Evolutionary conservation across 2,888 invertebrate species (phyloP), one percentile per base, ranked within the genome.

Genomic region (Dicranocentrus wangi): DNA sequence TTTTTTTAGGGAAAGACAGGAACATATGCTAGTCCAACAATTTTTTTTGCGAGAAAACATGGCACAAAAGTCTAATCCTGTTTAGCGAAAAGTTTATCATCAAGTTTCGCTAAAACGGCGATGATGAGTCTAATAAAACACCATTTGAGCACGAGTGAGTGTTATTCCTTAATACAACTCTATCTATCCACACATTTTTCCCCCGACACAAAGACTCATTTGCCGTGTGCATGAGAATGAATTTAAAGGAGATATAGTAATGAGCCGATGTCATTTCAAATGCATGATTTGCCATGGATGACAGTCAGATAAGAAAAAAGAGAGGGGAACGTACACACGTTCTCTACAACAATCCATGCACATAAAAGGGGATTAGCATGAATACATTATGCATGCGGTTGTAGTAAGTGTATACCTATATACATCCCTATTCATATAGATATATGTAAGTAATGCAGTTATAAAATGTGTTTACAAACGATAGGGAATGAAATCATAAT

Each of bases 311-410:
- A 60, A 60, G n/a, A 60, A 21, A 39, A 39, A 47, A 47, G 47
- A 47, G 47, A 47, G 47, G n/a, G 47, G n/a, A 55, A 17, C 21
- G n/a, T 28, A 60, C 55, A 55, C 23, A 28, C 8, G n/a, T 3
- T 8, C n/a, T 28, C 28, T 28, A 28, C 60, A 55, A 55, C 19
- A 63, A 63, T 63, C 15, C 63, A 63, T 63, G 43, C n/a, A 42
- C 63, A 58, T 58, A 65, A 55, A 51, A 66, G 73, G 66, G 65
- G 39, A 75, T 65, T 75, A 66, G 68, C 51, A 68, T 32, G 42
- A 32, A 68, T 68, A 68, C 39, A 63, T 51, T 28, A 51, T 51
- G 23, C 70, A 72, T 58, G 47, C 47, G n/a, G n/a, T n/a, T n/a
- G n/a, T n/a, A n/a, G n/a, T n/a, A n/a, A n/a, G n/a, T n/a, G n/a